Conservation (phyloP, 37 sponge, comb jelly and placozoan species). For the Axinella damicornis region DNA sequence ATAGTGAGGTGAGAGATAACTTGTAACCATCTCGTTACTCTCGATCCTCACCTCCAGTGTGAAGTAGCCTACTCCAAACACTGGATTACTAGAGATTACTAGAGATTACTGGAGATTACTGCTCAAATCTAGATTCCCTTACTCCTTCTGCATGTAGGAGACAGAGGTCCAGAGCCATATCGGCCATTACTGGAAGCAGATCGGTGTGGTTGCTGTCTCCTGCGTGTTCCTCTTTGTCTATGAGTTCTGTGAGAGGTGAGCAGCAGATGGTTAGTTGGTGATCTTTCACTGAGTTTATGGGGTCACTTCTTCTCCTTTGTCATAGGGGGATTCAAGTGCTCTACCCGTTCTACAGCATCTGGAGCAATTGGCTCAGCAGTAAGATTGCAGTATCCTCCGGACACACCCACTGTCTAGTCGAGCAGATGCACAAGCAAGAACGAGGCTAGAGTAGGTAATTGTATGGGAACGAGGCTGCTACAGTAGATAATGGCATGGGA, state of each 20-base stretch:
- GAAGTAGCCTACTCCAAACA: background rate
- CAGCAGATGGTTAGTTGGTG: background rate
- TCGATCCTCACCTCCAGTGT: background rate
- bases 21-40: too few species aligned
- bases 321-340: conserved; percentile 40
- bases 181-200: conserved; percentile 71
- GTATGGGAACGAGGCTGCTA: too few species aligned
- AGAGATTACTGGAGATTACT: background rate
- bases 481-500: too few species aligned
- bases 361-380: conserved; percentile 43
- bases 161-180: conserved; percentile 5
- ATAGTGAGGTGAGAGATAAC: too few species aligned
- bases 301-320: background rate
- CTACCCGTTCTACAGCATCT: conserved; percentile 53
- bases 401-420: too few species aligned
- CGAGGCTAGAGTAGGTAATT: too few species aligned
- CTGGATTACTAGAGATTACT: background rate
- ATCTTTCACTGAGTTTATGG: background rate
- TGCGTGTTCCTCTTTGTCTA: conserved; percentile 68
- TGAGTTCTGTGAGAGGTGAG: conserved; percentile 87
- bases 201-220: conserved; percentile 41
- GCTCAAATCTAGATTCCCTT: background rate
- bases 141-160: conserved; percentile 7
- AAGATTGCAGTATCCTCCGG: conserved; percentile 69
- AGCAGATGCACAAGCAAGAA: too few species aligned